Evolutionary conservation across 2,113 vertebrate species (phyloP).

Genomic region (Engraulis encrasicolus): DNA sequence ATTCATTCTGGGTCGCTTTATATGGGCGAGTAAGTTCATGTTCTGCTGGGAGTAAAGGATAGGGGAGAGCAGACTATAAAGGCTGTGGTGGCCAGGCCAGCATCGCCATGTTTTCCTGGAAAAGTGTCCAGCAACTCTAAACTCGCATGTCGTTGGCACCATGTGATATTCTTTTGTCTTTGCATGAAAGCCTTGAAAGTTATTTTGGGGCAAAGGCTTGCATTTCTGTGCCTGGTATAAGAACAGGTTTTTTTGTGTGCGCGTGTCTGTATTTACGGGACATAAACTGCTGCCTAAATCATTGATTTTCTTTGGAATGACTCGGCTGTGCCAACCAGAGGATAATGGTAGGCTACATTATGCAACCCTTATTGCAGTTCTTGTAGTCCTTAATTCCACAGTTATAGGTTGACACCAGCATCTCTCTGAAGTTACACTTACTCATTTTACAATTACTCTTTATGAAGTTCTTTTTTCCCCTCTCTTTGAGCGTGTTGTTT

Average conservation of each 20-base stretch:
- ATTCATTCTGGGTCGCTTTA: neutral
- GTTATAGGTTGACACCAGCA: slow-evolving; percentile 36
- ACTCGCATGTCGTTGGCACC: neutral
- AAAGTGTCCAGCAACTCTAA: neutral
- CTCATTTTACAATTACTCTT: too few species aligned
- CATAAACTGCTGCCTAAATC: slow-evolving; percentile 30
- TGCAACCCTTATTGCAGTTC: slow-evolving; percentile 12
- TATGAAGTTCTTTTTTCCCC: neutral
- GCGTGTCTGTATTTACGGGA: slow-evolving; percentile 40
- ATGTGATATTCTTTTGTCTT: slow-evolving; percentile 6
- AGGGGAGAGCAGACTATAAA: neutral
- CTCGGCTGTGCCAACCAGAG: slow-evolving; percentile 30
- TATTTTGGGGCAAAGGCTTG: neutral
- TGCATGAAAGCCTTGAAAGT: slow-evolving; percentile 19
- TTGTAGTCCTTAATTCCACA: too few species aligned
- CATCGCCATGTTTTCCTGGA: neutral
- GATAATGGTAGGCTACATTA: neutral
- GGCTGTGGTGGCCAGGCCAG: neutral
- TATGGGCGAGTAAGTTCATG: neutral
- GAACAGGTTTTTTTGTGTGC: slow-evolving; percentile 3
- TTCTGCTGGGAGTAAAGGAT: slow-evolving; percentile 4
- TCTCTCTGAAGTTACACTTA: slow-evolving; percentile 33
- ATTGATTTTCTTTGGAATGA: slow-evolving; percentile 26
- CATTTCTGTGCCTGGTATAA: neutral
- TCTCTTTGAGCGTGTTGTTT: neutral